Conservation (phyloP, 2,888 invertebrate genomes). For the Ophion slaviceki region DNA sequence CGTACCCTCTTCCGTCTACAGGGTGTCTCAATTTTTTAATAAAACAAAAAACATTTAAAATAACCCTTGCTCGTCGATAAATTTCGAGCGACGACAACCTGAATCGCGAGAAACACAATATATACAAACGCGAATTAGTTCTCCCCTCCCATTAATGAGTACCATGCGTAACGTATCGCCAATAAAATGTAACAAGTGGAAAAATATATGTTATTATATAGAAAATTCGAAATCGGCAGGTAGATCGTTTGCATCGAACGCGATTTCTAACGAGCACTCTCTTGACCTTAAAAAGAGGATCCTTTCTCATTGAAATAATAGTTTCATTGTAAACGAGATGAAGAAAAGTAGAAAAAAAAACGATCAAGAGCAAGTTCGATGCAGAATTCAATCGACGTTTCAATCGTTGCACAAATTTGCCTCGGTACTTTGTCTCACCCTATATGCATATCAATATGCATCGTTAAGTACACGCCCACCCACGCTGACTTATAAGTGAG, state of each 20-base stretch:
- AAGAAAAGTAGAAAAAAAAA: conserved; percentile 13
- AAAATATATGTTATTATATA: conserved; percentile 20
- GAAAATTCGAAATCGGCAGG: conserved; percentile 47
- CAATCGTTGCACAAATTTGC: conserved; percentile 25
- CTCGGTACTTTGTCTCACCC: conserved; percentile 20
- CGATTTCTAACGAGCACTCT: conserved; percentile 26
- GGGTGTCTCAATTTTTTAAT: background rate
- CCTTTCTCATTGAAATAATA: conserved; percentile 26
- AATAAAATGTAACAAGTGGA: conserved; percentile 19
- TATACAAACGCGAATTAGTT: background rate
- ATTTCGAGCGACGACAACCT: background rate
- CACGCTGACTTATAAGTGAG: background rate
- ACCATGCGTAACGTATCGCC: conserved; percentile 15
- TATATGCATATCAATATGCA: conserved; percentile 17
- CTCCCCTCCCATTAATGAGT: background rate
- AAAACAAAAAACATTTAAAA: background rate
- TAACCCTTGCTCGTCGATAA: background rate
- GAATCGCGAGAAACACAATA: background rate
- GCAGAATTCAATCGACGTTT: conserved; percentile 2
- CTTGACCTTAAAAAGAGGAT: conserved; percentile 35
- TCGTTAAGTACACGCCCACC: background rate
- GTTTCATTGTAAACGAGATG: conserved; percentile 16
- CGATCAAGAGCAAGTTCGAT: background rate
- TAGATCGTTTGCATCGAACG: conserved; percentile 17
- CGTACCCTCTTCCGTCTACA: background rate